phyloP scores from a whole-genome alignment of 1,140 invertebrate genomes.

The Eueides isabella region DNA sequence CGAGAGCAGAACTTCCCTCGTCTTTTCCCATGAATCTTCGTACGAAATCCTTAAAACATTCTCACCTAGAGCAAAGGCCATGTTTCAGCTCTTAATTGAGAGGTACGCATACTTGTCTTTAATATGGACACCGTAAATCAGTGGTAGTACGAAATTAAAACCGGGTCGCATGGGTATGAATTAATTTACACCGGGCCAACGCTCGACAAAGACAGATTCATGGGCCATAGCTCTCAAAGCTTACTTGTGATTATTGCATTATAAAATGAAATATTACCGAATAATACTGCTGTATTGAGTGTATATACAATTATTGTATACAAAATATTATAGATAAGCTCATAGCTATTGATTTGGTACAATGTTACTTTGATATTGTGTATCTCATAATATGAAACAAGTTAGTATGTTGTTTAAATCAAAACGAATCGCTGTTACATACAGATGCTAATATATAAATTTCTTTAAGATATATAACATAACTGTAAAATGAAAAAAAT shows the following conservation, averaged over 20 bases:
- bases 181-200: slow-evolving; percentile 62
- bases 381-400: neutral
- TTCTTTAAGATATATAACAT: neutral
- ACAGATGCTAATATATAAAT: neutral
- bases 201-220: slow-evolving; percentile 62
- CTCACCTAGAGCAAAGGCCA: slow-evolving; percentile 28
- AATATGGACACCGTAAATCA: slow-evolving; percentile 74
- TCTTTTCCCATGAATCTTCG: neutral
- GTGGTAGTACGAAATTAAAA: slow-evolving; percentile 71
- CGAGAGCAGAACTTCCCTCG: neutral
- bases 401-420: neutral
- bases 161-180: slow-evolving; percentile 57
- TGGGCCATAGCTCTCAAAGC: slow-evolving; percentile 34
- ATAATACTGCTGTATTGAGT: neutral
- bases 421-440: neutral
- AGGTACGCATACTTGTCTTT: slow-evolving; percentile 68
- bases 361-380: neutral
- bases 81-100: slow-evolving; percentile 52
- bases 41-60: slow-evolving; percentile 12
- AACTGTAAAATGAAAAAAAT: no score
- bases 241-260: slow-evolving; percentile 19
- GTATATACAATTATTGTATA: neutral
- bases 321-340: neutral
- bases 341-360: slow-evolving; percentile 5
- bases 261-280: slow-evolving; percentile 7